Conservation (phyloP, 2,797 vertebrate species). For the Carcharodon carcharias region DNA sequence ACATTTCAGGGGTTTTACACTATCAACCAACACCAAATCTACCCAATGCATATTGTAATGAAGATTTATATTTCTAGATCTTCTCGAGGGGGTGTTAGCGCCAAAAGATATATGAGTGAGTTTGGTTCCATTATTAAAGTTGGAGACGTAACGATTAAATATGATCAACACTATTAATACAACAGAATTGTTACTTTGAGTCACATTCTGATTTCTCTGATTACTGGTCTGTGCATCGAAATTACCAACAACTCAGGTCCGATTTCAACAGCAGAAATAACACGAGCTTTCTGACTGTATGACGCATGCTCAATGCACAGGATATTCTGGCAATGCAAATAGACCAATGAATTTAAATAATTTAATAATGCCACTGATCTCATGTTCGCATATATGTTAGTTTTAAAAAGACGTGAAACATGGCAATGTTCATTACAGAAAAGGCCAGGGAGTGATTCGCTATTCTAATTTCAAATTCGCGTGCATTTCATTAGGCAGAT, state of each 20-base stretch:
- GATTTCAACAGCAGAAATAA: neutral
- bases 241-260: neutral
- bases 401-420: neutral
- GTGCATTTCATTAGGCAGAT: neutral
- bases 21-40: neutral
- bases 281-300: neutral
- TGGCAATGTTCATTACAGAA: neutral
- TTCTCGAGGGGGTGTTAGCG: neutral
- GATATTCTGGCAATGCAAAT: neutral
- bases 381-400: neutral
- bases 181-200: neutral
- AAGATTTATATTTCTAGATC: neutral
- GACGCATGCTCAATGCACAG: neutral
- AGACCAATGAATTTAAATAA: neutral
- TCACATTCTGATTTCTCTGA: neutral
- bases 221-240: neutral
- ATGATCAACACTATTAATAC: neutral
- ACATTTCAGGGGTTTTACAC: no score
- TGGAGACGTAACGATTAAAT: neutral
- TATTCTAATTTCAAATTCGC: neutral
- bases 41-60: neutral
- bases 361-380: neutral
- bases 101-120: neutral
- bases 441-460: neutral
- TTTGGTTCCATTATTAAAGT: neutral